Conservation (phyloP, 2,797 vertebrate genomes). For the Sebastes elongatus region DNA sequence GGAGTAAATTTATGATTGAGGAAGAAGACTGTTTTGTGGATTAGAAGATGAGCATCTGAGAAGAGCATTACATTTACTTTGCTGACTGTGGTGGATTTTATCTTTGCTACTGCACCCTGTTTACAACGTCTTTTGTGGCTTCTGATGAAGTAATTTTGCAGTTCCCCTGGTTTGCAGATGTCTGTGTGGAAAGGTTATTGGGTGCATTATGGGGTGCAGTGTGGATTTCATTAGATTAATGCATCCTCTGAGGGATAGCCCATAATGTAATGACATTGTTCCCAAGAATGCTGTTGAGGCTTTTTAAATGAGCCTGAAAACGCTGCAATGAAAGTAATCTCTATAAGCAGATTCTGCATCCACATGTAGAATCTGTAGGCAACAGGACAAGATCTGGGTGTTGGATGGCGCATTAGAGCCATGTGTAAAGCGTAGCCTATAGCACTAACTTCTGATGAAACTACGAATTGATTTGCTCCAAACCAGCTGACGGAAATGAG, state of each 20-base stretch:
- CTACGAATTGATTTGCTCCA: too few relatives aligned
- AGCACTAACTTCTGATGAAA: neutral
- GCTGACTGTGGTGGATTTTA: neutral
- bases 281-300: constrained; percentile 2
- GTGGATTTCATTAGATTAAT: constrained; percentile 52
- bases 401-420: neutral
- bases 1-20: neutral
- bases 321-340: neutral
- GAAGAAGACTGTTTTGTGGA: neutral
- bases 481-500: too few relatives aligned
- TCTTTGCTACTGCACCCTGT: neutral
- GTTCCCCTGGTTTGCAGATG: neutral
- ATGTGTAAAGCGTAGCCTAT: neutral
- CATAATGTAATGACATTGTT: constrained; percentile 18
- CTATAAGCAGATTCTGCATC: neutral
- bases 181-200: constrained; percentile 21
- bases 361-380: neutral
- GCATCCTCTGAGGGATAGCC: constrained; percentile 7
- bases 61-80: constrained; percentile 5
- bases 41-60: constrained; percentile 16
- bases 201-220: constrained; percentile 12
- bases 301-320: constrained; percentile 12
- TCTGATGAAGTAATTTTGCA: neutral
- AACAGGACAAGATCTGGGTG: too few relatives aligned
- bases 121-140: neutral